A percentile compares a stretch with the other conserved stretches of the same genome.
phyloP scores from a whole-genome alignment of 92 coral and sea anemone genomes.

The Virgularia gustaviana region DNA sequence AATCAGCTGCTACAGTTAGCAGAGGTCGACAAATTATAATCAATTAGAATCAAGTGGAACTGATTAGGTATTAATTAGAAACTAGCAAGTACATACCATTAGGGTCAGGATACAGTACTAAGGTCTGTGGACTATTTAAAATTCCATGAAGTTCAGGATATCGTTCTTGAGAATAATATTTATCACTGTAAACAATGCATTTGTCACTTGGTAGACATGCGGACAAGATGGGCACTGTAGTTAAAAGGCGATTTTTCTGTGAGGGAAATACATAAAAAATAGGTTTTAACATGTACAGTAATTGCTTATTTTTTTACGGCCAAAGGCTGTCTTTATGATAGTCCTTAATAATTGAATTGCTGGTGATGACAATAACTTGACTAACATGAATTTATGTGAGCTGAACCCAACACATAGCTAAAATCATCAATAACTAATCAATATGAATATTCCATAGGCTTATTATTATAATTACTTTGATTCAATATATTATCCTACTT shows the following conservation, averaged over 20 bases:
- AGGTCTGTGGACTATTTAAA: constrained; percentile 57
- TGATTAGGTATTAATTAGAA: background rate
- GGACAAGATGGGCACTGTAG: constrained; percentile 83
- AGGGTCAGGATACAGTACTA: constrained; percentile 85
- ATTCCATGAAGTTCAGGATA: constrained; percentile 67
- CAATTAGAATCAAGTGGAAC: no score
- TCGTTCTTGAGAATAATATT: constrained; percentile 59
- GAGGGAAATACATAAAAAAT: background rate
- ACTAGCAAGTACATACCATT: constrained; percentile 62
- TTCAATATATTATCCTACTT: constrained; percentile 50
- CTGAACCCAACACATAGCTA: no score
- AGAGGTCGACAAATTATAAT: no score
- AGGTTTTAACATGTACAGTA: background rate
- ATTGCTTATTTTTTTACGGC: background rate
- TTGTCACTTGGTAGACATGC: constrained; percentile 80
- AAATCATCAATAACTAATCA: no score
- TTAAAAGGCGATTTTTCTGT: constrained; percentile 75
- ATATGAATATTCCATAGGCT: background rate
- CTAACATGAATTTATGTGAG: no score
- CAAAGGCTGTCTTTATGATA: no score
- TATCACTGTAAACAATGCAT: constrained; percentile 63
- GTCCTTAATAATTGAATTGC: no score
- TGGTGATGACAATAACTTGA: no score
- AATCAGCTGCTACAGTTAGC: constrained; percentile 54
- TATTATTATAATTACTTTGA: background rate